Evolutionary conservation across 2,797 vertebrate species (phyloP).

Genomic region (Anguilla marmorata): DNA sequence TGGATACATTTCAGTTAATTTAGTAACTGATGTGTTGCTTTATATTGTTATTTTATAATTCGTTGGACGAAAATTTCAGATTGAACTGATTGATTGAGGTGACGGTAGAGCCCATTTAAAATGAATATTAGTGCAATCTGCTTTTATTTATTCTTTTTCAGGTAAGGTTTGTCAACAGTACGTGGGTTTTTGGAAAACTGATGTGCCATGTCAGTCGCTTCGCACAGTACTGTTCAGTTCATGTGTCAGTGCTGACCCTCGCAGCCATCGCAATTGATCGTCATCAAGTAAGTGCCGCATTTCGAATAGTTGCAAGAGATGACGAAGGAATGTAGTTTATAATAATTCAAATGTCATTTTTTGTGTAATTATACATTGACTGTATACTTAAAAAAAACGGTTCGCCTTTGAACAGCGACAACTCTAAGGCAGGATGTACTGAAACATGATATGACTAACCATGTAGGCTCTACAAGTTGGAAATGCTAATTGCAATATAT

Average conservation of each 20-base stretch:
- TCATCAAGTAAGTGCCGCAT: constrained; percentile 63
- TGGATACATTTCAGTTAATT: neutral
- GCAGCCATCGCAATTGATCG: constrained; percentile 76
- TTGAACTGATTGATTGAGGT: neutral
- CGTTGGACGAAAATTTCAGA: neutral
- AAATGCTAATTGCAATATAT: neutral
- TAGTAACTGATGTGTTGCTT: neutral
- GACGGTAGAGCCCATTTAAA: neutral
- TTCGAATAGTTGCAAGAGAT: neutral
- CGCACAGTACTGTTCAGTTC: constrained; percentile 78
- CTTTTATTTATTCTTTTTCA: constrained; percentile 41
- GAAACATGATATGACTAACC: neutral
- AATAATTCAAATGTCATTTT: neutral
- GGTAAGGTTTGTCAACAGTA: constrained; percentile 77
- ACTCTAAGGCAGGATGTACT: neutral
- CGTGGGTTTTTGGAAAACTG: constrained; percentile 74
- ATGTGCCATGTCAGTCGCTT: constrained; percentile 79
- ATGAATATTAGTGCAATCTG: neutral
- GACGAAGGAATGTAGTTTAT: neutral
- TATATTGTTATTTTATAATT: neutral
- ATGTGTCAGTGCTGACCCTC: constrained; percentile 74
- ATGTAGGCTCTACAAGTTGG: neutral
- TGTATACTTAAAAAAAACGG: neutral
- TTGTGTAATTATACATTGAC: neutral
- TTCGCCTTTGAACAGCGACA: neutral